Conservation (phyloP, 2,797 vertebrate genomes). For the Argya squamiceps region DNA sequence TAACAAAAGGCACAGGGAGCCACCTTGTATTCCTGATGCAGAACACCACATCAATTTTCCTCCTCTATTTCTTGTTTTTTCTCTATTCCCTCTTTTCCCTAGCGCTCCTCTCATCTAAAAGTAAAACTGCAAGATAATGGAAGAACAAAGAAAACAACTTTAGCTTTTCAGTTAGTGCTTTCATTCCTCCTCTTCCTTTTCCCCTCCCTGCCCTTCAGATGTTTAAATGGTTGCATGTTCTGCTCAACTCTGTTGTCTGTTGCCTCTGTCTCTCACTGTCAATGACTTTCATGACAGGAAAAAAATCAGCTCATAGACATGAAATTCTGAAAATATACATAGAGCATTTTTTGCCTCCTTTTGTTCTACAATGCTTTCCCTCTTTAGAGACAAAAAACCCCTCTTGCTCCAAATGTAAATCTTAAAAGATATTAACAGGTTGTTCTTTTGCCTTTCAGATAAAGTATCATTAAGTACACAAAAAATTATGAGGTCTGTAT, state of each 20-base stretch:
- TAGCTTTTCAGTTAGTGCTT: background rate
- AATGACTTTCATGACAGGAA: background rate
- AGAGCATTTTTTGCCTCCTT: background rate
- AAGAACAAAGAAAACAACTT: background rate
- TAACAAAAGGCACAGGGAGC: background rate
- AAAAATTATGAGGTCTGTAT: background rate
- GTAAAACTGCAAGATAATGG: background rate
- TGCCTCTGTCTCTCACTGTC: background rate
- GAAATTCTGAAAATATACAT: background rate
- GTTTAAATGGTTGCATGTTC: background rate
- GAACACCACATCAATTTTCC: background rate
- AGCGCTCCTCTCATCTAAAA: background rate
- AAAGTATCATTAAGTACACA: background rate
- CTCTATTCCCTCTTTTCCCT: background rate
- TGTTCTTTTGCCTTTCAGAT: background rate
- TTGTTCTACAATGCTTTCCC: background rate
- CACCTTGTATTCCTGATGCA: background rate
- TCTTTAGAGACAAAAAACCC: background rate
- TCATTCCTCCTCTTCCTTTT: background rate
- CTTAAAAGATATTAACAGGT: background rate
- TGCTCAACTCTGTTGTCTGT: background rate
- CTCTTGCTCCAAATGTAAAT: background rate
- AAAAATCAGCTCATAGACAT: background rate
- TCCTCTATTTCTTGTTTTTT: background rate
- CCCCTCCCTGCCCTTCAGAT: background rate